Base-by-base conservation (phyloP, 1,140 invertebrate genomes). In the Procambarus clarkii region DNA sequence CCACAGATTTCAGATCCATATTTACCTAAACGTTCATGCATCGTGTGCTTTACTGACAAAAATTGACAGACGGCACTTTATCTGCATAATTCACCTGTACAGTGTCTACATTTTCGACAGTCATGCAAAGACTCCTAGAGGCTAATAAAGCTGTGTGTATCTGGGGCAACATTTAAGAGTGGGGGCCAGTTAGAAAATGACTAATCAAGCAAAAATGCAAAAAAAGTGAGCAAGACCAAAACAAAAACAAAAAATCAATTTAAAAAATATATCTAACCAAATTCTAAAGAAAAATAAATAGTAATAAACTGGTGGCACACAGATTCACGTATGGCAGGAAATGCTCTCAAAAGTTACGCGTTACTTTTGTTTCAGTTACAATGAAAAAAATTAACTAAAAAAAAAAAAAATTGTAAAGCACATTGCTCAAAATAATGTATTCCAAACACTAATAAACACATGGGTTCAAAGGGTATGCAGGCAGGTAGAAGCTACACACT, bases 261-360 rank as follows among this genome's bases (percentile, higher is more conserved):
- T 34, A 34, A 34, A 34, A 34, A 34, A 34, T 21, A 60, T 0
- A 58, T 58, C n/a, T 18, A 54, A 44, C 9, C 48, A 64, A 83
- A 69, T 83, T 0, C 11, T 64, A 84, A 69, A 60, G 21, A 78
- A 78, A 58, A 54, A 18, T 9, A 79, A 34, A 34, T 34, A 34
- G 34, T 34, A 34, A 34, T 34, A 60, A 79, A 89, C 18, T 81
- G 87, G 60, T 89, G 87, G 79, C 87, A 85, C 81, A 91, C 82
- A 91, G n/a, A 76, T 82, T 71, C 7, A 79, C 34, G 50, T 64
- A 54, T 79, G 83, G 89, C 89, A 91, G 89, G 89, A 91, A 91
- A 91, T 91, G 89, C 89, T 91, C 82, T 91, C 82, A 91, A 78
- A 78, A 77, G 54, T 85, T 88, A 79, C 58, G 60, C 58, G 80